Evolutionary conservation across 2,888 invertebrate species (phyloP).

Genomic region (Zhuqinia jingwanae): DNA sequence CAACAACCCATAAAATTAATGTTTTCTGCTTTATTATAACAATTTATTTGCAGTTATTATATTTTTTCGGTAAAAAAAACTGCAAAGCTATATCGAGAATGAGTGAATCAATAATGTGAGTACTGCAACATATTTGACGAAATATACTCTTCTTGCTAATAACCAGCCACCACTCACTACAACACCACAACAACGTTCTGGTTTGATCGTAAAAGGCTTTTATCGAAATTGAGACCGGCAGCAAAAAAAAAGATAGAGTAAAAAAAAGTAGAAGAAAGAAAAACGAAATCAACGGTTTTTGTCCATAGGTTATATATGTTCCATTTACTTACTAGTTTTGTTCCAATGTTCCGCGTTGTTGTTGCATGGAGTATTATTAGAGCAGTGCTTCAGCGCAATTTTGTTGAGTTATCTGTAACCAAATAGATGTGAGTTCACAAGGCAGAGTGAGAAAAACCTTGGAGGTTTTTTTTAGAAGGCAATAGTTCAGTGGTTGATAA

Average conservation of each 20-base stretch:
- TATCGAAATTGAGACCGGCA: conserved; percentile 70
- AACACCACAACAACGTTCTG: background rate
- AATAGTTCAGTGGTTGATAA: conserved; percentile 12
- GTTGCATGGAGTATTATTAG: background rate
- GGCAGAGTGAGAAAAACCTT: background rate
- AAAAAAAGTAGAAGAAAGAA: background rate
- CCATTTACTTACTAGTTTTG: conserved; percentile 3
- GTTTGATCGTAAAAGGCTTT: conserved; percentile 68
- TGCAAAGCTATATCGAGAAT: background rate
- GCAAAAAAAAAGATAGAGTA: conserved; percentile 35
- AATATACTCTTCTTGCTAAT: background rate
- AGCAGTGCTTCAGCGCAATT: background rate
- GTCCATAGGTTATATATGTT: conserved; percentile 23
- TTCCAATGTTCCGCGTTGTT: too few relatives aligned
- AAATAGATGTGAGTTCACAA: background rate
- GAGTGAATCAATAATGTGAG: background rate
- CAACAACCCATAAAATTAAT: conserved; percentile 9
- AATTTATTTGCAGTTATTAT: conserved; percentile 47
- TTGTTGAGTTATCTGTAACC: conserved; percentile 37
- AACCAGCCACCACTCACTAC: background rate
- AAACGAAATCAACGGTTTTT: conserved; percentile 47
- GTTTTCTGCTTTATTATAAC: conserved; percentile 22
- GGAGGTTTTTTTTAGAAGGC: conserved; percentile 1
- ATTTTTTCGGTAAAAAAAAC: background rate
- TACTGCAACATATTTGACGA: background rate